A percentile compares a stretch with the other conserved stretches of the same genome.
phyloP scores from a whole-genome alignment of 2,888 invertebrate species.

The Cryptocheilus praepositus region DNA sequence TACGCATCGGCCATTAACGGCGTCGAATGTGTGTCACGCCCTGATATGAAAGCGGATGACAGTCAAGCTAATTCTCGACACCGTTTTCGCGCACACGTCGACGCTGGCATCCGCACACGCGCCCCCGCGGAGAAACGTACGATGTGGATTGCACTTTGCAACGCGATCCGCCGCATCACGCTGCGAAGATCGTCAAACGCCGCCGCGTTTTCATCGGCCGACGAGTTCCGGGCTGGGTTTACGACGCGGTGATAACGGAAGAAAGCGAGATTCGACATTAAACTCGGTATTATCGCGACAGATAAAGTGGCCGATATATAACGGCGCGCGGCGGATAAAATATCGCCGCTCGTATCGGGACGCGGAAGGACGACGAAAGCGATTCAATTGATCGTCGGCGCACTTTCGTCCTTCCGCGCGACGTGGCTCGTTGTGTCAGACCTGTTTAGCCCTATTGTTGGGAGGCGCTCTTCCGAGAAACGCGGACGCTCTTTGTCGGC shows the following conservation, averaged over 20 bases:
- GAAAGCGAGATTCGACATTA: conserved; percentile 38
- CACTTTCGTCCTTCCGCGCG: conserved; percentile 10
- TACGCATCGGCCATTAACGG: too few relatives aligned
- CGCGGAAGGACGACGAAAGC: conserved; percentile 3
- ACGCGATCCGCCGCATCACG: conserved; percentile 32
- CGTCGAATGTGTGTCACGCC: too few relatives aligned
- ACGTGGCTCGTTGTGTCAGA: too few relatives aligned
- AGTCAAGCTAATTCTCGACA: too few relatives aligned
- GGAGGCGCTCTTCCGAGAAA: too few relatives aligned
- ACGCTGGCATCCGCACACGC: too few relatives aligned
- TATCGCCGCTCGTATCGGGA: conserved; percentile 20
- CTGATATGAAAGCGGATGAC: too few relatives aligned
- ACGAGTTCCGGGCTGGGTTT: conserved; percentile 26
- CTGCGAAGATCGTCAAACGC: conserved; percentile 36
- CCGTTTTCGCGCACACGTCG: too few relatives aligned
- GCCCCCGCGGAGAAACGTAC: too few relatives aligned
- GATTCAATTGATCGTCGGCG: conserved; percentile 22
- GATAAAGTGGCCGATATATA: conserved; percentile 35
- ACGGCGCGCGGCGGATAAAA: conserved; percentile 18
- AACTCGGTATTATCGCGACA: conserved; percentile 37
- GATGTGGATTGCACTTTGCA: conserved; percentile 22
- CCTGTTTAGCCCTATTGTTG: too few relatives aligned
- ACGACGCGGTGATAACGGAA: conserved; percentile 40
- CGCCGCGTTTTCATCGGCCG: conserved; percentile 30
- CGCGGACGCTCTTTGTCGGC: too few relatives aligned